Evolutionary conservation across 2,113 vertebrate genomes (phyloP), one percentile per base, ranked within the genome.

Genomic region (Pseudois nayaur): DNA sequence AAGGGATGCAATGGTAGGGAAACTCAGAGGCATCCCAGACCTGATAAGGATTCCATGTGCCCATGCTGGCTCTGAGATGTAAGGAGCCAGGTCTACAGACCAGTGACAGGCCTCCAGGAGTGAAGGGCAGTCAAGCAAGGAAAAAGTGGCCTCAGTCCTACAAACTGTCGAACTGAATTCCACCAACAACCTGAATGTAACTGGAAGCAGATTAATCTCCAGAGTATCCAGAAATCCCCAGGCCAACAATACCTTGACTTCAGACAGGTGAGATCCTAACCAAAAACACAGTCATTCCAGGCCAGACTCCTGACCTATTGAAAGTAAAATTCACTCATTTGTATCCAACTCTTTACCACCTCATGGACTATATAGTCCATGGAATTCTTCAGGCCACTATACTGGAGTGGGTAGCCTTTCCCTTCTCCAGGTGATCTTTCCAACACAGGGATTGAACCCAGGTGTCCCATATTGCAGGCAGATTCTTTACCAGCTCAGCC

Each of bases 291-390:
- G 59, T 6, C 25, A 57, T 8, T 31, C 21, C 8, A 59, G 50
- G 9, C 3, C 5, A 52, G 5, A 74, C 29, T 93, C 59, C 67
- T 40, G 33, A 81, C 5, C 3, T 60, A 71, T 40, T 71, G n/a
- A 71, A 71, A 71, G 67, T 71, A 5, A 71, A 71, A 71, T 5
- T 71, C 19, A 23, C 3, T 71, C 67, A 71, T n/a, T 71, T 1
- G 0, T 71, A 6, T 71, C 67, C 0, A 1, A 71, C n/a, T 71
- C n/a, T 71, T 36, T 40, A 12, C 19, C 17, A 71, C 9, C 19
- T 71, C n/a, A 71, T 12, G 67, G 19, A 11, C 10, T 71, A 12
- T 23, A 40, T 9, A 40, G 67, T 71, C 67, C 67, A 23, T 71
- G 67, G 10, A 71, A 40, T 71, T 71, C n/a, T 40, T 36, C 12